Conservation (phyloP, 2,113 vertebrate genomes). For the Calypte anna region DNA sequence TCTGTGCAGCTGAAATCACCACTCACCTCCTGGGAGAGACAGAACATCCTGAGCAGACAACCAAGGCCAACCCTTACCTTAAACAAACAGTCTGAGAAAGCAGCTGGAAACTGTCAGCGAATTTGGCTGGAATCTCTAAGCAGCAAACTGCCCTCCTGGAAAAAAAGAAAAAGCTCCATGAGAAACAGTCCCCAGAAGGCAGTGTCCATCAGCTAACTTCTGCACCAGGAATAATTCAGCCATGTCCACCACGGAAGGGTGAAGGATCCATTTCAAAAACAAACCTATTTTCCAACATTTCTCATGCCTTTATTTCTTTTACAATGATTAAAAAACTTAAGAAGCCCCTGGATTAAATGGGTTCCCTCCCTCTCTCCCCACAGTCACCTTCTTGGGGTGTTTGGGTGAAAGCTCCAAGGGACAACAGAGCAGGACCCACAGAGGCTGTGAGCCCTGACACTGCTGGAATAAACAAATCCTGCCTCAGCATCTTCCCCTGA, state of each 20-base stretch:
- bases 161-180: background rate
- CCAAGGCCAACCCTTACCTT: background rate
- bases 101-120: background rate
- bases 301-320: background rate
- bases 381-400: background rate
- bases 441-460: background rate
- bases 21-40: background rate
- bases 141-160: background rate
- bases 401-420: background rate
- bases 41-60: background rate
- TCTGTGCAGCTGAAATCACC: background rate
- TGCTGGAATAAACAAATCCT: background rate
- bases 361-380: background rate
- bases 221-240: background rate
- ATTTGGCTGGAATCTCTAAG: background rate
- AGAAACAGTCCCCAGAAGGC: background rate
- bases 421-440: background rate
- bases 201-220: background rate
- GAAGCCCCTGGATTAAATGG: background rate
- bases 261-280: background rate
- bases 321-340: background rate
- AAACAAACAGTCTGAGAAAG: background rate
- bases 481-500: background rate
- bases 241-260: accelerated
- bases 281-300: background rate